Evolutionary conservation across 1,140 invertebrate species (phyloP), one percentile per base, ranked within the genome.

Genomic region (Caerostris darwini): DNA sequence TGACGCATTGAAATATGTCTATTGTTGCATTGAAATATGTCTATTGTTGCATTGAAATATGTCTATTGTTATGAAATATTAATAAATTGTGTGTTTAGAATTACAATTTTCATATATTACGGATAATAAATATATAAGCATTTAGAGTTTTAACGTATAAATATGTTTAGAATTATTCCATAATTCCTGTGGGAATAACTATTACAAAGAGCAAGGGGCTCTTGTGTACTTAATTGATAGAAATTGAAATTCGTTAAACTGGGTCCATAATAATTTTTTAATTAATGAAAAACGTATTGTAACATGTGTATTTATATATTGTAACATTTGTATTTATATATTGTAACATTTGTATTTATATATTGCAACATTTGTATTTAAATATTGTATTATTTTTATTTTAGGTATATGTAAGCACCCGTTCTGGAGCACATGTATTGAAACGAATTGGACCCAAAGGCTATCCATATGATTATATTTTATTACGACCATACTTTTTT

Each of bases 361-460:
- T 34, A 34, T 34, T 34, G 34, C 2, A 34, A 34, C 34, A 34
- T 34, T 34, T 34, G 34, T 34, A 34, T 34, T 34, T 34, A 34
- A 1, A 34, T 34, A 34, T 34, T 34, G 34, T 34, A 34, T 96
- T 82, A 2, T 54, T 10, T 53, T 50, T 82, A 14, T 85, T 85
- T 3, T 88, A 96, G 96, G 95, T 96, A 0, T 96, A 95, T 56
- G 12, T 97, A 34, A 96, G 96, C 81, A 96, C 96, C 7, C 95
- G 96, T 8, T 95, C 95, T 34, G 96, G 96, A 0, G 95, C 95
- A 0, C 96, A 77, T 69, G 19, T 71, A 4, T 0, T 90, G 7
- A 90, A 56, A 10, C 88, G 88, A 54, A 50, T 71, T 4, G 64
- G 64, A n/a, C 53, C 67, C 7, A 56, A 71, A 17, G 88, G 88